These are phyloP conservation scores for Alcedo quadribrachys DNA, from an alignment of 2,797 vertebrate species.

Conservation along the genomic window DNA sequence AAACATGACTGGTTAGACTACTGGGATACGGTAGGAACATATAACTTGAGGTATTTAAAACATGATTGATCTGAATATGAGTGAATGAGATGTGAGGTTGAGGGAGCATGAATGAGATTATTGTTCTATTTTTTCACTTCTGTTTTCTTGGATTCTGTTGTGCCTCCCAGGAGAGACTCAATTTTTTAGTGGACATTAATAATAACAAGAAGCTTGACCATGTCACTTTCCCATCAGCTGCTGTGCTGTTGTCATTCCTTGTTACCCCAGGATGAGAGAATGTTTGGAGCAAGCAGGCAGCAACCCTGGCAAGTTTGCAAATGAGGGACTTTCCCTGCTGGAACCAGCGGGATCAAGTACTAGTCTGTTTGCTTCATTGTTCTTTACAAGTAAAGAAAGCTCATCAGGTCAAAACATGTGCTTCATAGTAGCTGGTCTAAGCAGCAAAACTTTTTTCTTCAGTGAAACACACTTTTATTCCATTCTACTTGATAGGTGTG, in stretches of 20 bases:
- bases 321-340: not conserved
- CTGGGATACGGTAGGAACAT: not conserved
- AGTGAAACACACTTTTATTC: not conserved
- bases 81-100: not conserved
- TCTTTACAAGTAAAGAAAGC: not conserved
- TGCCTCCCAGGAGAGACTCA: not conserved
- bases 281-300: not conserved
- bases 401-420: slow-evolving; percentile 14
- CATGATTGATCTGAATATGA: not conserved
- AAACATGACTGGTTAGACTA: not conserved
- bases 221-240: not conserved
- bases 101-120: not conserved
- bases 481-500: not conserved
- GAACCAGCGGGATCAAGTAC: not conserved
- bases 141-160: not conserved
- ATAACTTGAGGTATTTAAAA: not conserved
- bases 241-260: not conserved
- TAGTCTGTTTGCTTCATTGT: not conserved
- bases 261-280: not conserved
- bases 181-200: not conserved
- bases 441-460: not conserved
- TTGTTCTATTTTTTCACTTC: not conserved
- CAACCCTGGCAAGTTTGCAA: slow-evolving; percentile 5
- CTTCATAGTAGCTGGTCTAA: not conserved
- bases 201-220: not conserved